phyloP scores from a whole-genome alignment of 2,113 vertebrate species.

The Hippopotamus amphibius region DNA sequence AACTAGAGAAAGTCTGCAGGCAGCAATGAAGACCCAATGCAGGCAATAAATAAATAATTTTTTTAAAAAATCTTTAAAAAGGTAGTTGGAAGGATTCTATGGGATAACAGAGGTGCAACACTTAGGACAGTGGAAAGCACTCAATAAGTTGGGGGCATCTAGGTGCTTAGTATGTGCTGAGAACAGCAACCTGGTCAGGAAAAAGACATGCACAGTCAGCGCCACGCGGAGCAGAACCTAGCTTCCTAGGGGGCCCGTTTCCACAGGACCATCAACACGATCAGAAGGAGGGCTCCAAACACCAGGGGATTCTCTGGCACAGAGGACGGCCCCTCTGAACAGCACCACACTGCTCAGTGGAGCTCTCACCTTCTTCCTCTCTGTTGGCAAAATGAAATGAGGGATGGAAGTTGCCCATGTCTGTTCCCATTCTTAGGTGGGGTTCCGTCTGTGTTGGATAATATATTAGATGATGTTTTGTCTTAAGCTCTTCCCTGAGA shows the following conservation, averaged over 20 bases:
- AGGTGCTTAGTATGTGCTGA: background rate
- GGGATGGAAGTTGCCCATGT: background rate
- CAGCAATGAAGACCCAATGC: too few relatives aligned
- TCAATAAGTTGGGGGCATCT: background rate
- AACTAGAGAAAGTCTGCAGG: too few relatives aligned
- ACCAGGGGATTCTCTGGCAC: background rate
- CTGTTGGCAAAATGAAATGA: background rate
- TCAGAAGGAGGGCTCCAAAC: background rate
- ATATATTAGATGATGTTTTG: background rate
- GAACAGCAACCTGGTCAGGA: background rate
- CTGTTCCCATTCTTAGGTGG: background rate
- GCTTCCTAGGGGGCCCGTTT: background rate
- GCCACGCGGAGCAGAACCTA: background rate
- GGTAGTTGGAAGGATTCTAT: background rate
- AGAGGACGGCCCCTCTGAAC: background rate
- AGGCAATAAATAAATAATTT: too few relatives aligned
- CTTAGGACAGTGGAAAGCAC: background rate
- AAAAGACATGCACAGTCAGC: background rate
- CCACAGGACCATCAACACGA: background rate
- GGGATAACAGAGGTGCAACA: background rate
- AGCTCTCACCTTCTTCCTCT: background rate
- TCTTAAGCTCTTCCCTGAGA: background rate
- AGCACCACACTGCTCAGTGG: background rate
- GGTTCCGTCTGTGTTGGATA: background rate
- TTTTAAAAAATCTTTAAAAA: too few relatives aligned